A percentile compares a stretch with the other conserved stretches of the same genome.
Conservation (phyloP, 2,888 invertebrate genomes). For the Cheilosia impressa region DNA sequence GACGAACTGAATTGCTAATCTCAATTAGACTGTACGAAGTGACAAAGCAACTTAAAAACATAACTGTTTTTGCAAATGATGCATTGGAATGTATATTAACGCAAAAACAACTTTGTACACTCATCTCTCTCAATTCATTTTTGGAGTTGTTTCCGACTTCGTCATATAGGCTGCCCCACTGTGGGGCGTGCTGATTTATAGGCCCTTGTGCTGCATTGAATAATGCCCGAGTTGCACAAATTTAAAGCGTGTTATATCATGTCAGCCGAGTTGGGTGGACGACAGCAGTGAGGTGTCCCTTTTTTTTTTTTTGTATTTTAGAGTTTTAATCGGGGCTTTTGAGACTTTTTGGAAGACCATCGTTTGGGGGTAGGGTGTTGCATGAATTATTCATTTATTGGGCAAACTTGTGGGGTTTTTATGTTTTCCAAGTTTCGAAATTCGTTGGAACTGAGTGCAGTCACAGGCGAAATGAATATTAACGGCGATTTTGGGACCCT, state of each 20-base stretch:
- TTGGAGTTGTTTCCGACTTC: no score
- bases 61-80: no score
- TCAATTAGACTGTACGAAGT: no score
- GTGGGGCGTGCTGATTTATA: conserved; percentile 64
- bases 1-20: no score
- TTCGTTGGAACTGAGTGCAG: conserved; percentile 5
- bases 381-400: conserved; percentile 25
- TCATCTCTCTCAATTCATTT: no score
- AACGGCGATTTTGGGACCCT: neutral
- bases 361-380: neutral
- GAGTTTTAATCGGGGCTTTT: neutral
- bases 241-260: conserved; percentile 72
- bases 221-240: conserved; percentile 54
- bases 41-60: no score
- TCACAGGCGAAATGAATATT: neutral
- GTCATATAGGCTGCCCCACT: no score
- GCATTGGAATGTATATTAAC: no score
- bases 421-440: neutral
- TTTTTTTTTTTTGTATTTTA: conserved; percentile 22
- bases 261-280: conserved; percentile 39
- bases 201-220: conserved; percentile 54
- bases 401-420: neutral
- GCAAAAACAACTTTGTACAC: no score
- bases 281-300: conserved; percentile 15
- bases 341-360: neutral